Evolutionary conservation across 2,888 invertebrate genomes (phyloP).

Genomic region (Limenitis camilla): DNA sequence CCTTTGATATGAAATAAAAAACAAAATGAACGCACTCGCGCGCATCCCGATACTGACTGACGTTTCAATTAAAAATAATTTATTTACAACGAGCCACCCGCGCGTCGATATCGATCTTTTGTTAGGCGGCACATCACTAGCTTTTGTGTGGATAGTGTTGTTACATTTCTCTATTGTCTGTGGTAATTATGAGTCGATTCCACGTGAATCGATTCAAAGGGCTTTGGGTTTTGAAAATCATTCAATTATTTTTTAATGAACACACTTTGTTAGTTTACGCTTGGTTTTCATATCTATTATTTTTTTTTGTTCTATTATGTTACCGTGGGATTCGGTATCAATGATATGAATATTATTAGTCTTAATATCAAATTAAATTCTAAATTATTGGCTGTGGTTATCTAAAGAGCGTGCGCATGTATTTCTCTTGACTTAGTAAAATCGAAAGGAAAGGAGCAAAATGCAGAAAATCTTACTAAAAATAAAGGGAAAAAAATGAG

Average conservation of each 20-base stretch:
- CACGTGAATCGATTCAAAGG: slow-evolving; percentile 12
- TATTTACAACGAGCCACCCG: slow-evolving; percentile 35
- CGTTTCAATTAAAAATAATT: slow-evolving; percentile 40
- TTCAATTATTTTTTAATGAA: slow-evolving; percentile 34
- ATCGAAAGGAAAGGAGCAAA: too few species aligned
- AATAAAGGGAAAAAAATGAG: too few species aligned
- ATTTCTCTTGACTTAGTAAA: too few species aligned
- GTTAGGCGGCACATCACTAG: slow-evolving; percentile 32
- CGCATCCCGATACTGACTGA: slow-evolving; percentile 30
- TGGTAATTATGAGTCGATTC: slow-evolving; percentile 31
- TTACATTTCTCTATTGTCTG: slow-evolving; percentile 33
- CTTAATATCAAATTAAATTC: too few species aligned
- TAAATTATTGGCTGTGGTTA: too few species aligned
- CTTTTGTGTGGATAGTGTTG: slow-evolving; percentile 30
- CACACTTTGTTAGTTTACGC: slow-evolving; percentile 23
- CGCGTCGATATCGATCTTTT: slow-evolving; percentile 35
- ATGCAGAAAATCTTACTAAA: too few species aligned
- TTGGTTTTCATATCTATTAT: slow-evolving; percentile 15
- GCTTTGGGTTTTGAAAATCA: slow-evolving; percentile 28
- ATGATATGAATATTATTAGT: background rate
- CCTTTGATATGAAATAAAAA: slow-evolving; percentile 7
- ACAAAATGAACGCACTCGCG: slow-evolving; percentile 16
- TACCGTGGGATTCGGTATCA: slow-evolving; percentile 7
- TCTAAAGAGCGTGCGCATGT: background rate
- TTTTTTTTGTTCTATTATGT: slow-evolving; percentile 15